Evolutionary conservation across 2,113 vertebrate species (phyloP), one percentile per base, ranked within the genome.

Genomic region (Piprites chloris): DNA sequence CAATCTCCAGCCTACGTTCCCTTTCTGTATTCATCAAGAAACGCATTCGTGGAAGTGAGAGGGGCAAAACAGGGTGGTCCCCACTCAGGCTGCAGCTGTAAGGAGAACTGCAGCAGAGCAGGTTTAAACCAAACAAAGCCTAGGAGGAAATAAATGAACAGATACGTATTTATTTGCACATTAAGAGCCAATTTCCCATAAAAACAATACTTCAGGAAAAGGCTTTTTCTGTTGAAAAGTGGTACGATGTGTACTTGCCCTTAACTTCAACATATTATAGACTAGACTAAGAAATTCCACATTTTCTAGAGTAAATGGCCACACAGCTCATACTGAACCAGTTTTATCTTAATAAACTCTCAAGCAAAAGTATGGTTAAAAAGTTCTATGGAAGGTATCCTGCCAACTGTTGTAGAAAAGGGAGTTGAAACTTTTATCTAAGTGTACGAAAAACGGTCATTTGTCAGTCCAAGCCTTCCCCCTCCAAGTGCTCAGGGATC

Each of bases 51-150:
- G 73, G 81, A 96, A 90, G 68, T 0, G 1, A 71, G 37, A 71
- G 39, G 22, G 30, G 72, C 52, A 83, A 46, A 85, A 80, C 15
- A 67, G 52, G 52, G 55, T 46, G 63, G 75, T 52, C 14, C 59
- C 0, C 0, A 23, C 10, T 26, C 1, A 6, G 66, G 74, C 72
- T 39, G 30, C 2, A 18, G 77, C 16, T 37, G 32, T 9, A 37
- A 39, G 30, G 35, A 53, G 59, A 76, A 58, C 1, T 47, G 35
- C 30, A 90, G 80, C 87, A 92, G 71, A 92, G 88, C 11, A 37
- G 27, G 14, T 50, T 81, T 74, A 58, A 93, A 69, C 2, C 39
- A 86, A 93, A 90, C 63, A 41, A 53, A 73, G 72, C 22, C 79
- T 41, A 53, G 18, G 35, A 84, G 83, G 90, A 88, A 86, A 88